phyloP scores from a whole-genome alignment of 2,888 invertebrate species.

The Oligia latruncula region DNA sequence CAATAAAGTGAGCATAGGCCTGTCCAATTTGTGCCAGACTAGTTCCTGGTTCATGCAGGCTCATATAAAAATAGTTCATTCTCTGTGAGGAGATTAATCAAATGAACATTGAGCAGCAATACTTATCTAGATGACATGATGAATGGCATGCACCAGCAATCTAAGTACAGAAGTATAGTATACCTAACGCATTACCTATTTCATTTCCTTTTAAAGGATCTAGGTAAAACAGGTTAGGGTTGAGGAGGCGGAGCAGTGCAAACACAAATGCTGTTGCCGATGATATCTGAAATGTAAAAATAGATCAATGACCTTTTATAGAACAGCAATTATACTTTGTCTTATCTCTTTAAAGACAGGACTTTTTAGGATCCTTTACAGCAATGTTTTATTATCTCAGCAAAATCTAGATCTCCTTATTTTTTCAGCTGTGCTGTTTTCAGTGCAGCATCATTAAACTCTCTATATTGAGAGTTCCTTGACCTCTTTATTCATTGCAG shows the following conservation, averaged over 20 bases:
- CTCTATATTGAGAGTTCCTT: conserved; percentile 18
- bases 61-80: neutral
- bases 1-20: neutral
- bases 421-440: neutral
- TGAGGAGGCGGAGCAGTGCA: conserved; percentile 79
- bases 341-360: no score
- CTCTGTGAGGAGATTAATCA: neutral
- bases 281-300: conserved; percentile 78
- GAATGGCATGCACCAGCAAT: conserved; percentile 46
- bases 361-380: neutral
- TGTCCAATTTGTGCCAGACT: neutral
- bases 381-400: neutral
- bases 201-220: conserved; percentile 77
- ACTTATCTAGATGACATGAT: conserved; percentile 20
- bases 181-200: conserved; percentile 74
- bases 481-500: conserved; percentile 5
- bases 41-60: neutral
- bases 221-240: conserved; percentile 81
- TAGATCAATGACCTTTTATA: neutral
- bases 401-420: neutral
- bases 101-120: conserved; percentile 2
- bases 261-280: conserved; percentile 84
- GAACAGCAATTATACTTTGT: neutral
- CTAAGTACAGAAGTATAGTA: conserved; percentile 34
- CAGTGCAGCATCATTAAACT: conserved; percentile 8